phyloP scores from a whole-genome alignment of 92 coral and sea anemone genomes.

The Hydrozoanthus gracilis region DNA sequence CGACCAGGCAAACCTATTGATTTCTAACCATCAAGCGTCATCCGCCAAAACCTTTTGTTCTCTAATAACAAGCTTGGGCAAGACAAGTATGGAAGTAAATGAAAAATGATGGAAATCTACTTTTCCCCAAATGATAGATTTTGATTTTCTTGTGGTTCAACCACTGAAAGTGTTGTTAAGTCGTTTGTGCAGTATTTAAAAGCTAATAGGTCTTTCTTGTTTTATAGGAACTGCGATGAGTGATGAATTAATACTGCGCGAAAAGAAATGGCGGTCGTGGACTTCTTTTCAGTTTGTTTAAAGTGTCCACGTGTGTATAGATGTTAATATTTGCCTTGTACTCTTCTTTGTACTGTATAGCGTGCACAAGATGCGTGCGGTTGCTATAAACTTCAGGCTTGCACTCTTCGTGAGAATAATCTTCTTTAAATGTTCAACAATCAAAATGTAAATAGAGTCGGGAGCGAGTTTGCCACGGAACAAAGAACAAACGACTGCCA shows the following conservation, averaged over 20 bases:
- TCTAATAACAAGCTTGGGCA: conserved; percentile 1
- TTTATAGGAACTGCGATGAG: background rate
- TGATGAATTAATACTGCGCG: background rate
- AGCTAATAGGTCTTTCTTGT: background rate
- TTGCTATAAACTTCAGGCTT: background rate
- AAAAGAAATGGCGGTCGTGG: background rate
- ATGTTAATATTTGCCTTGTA: background rate
- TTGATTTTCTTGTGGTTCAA: background rate
- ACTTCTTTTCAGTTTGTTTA: background rate
- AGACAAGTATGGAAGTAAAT: background rate
- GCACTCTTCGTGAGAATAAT: background rate
- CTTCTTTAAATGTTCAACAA: conserved; percentile 28
- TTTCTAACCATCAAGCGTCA: conserved; percentile 6
- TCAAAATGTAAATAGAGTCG: conserved; percentile 34
- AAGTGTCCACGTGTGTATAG: conserved; percentile 3
- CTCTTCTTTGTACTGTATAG: conserved; percentile 30
- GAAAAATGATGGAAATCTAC: background rate
- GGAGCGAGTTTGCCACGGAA: background rate
- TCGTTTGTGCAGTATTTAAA: background rate
- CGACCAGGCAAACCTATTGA: background rate
- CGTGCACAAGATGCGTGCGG: background rate
- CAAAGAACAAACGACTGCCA: conserved; percentile 13
- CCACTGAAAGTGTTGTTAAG: background rate
- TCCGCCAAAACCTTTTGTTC: conserved; percentile 25
- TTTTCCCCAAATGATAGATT: background rate